phyloP scores from a whole-genome alignment of 2,113 vertebrate genomes.

The Ciconia maguari region DNA sequence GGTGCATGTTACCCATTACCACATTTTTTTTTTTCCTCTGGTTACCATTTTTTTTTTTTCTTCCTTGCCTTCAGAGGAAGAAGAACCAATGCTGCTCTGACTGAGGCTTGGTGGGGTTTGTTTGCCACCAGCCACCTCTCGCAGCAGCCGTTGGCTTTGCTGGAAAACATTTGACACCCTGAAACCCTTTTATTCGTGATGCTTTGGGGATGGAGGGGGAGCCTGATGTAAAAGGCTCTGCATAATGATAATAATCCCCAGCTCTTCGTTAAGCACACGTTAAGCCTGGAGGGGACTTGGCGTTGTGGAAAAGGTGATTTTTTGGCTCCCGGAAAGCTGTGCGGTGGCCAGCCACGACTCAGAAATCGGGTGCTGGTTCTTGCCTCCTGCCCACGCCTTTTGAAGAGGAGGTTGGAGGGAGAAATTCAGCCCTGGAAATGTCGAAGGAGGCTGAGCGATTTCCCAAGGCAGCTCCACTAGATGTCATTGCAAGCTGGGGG shows the following conservation, averaged over 20 bases:
- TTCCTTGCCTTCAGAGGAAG: background rate
- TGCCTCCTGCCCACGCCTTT: background rate
- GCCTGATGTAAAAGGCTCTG: background rate
- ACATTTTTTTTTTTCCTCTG: background rate
- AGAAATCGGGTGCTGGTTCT: background rate
- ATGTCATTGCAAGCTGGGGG: background rate
- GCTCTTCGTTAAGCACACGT: accelerated
- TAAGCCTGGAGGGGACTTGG: background rate
- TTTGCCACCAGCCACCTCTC: background rate
- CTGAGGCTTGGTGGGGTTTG: background rate
- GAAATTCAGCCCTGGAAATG: background rate
- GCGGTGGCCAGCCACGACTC: accelerated
- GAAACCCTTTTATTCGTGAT: background rate
- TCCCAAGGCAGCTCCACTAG: conserved; percentile 31
- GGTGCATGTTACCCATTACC: background rate
- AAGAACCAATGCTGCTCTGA: accelerated
- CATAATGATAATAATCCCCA: too few relatives aligned
- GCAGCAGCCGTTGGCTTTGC: background rate
- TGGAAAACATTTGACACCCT: background rate
- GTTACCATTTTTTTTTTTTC: background rate
- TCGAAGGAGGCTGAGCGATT: background rate
- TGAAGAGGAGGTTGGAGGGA: background rate
- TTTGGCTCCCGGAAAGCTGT: background rate
- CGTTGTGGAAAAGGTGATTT: background rate
- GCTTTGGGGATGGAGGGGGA: background rate